Base-by-base conservation (phyloP, 2,797 vertebrate genomes). In the Smutsia temminckii region DNA sequence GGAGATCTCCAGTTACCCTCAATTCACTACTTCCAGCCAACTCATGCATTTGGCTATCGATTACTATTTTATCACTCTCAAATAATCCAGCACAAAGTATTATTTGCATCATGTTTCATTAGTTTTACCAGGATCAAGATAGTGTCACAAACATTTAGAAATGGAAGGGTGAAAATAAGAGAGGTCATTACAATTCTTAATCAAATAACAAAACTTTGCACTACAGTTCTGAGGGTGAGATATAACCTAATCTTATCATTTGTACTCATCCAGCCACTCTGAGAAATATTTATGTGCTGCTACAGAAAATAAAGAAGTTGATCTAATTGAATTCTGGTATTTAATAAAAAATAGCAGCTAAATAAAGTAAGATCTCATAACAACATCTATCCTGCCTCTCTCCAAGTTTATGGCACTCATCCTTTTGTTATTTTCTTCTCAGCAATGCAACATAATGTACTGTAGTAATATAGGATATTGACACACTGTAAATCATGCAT, bases 281-380 rank as follows among this genome's bases (percentile, higher is more conserved):
- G 34, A 68, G 12, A 91, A 95, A 95, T 42, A 18, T 95, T 96
- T 96, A 89, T 89, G 84, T 51, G 89, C 91, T 95, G 85, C 63
- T 78, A 57, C 85, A 97, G 80, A 90, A 92, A 87, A 95, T 81
- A 93, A 97, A 98, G 95, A 64, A 97, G 37, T 21, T 97, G 57
- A 96, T 94, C 74, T 97, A 96, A 97, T 87, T 96, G 93, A 96
- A 93, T 84, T 93, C 55, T 97, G 61, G 13, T 95, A 81, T 90
- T 97, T 97, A 93, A 96, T 95, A 91, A 96, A 92, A 46, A 95
- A 55, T 55, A 95, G 69, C 49, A 72, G 29, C 75, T 49, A 92
- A 95, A 96, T 84, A 91, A 85, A 89, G 6, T 85, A 97, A 96
- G 40, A 85, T 95, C 53, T 92, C 85, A 77, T 93, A 88, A 87